Evolutionary conservation across 2,797 vertebrate species (phyloP).

Genomic region (Pteropus rufus): DNA sequence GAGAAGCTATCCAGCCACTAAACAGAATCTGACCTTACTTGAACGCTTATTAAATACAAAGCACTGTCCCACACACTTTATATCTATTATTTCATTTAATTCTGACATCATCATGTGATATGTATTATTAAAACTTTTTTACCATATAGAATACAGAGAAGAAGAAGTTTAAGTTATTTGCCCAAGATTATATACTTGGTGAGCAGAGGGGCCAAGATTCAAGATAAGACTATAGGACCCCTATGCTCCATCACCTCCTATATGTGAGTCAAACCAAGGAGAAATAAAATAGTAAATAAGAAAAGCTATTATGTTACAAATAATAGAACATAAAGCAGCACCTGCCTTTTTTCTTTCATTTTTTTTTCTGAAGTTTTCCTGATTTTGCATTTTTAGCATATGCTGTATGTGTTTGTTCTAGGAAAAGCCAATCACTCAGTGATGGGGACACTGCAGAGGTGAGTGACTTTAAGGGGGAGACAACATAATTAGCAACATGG

Average conservation of each 20-base stretch:
- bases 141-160: not conserved
- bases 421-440: constrained; percentile 59
- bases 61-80: not conserved
- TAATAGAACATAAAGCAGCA: constrained; percentile 26
- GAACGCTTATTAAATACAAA: not conserved
- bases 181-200: not conserved
- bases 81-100: not conserved
- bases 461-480: constrained; percentile 8
- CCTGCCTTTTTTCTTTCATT: not conserved
- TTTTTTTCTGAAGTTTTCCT: constrained; percentile 36
- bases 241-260: not conserved
- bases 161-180: not conserved
- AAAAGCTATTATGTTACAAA: not conserved
- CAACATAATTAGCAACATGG: constrained; percentile 47
- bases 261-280: constrained; percentile 29
- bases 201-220: not conserved
- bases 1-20: not conserved
- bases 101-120: not conserved
- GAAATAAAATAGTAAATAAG: constrained; percentile 36
- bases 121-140: not conserved
- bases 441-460: not conserved
- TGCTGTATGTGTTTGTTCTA: constrained; percentile 24
- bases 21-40: not conserved
- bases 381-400: constrained; percentile 36
- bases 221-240: not conserved